Evolutionary conservation across 1,140 invertebrate species (phyloP), one percentile per base, ranked within the genome.

Genomic region (Hylaeus anthracinus): DNA sequence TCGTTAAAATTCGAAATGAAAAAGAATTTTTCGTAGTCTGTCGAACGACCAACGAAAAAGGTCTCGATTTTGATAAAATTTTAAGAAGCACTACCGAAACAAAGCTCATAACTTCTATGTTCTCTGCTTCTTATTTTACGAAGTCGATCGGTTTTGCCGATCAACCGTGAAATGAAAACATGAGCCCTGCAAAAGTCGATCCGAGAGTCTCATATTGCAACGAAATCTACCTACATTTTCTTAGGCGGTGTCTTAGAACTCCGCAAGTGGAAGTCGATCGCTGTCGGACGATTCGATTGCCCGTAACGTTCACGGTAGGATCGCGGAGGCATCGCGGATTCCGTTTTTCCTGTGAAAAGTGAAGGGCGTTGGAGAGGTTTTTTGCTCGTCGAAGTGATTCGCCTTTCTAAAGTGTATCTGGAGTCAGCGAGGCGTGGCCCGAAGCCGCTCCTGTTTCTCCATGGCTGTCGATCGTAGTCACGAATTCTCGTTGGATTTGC

Each of bases 391-490:
- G 72, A 78, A 78, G 79, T 88, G 84, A 85, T 84, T 91, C 87
- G 89, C 90, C 91, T 92, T 92, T 91, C 90, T 90, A 92, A 91
- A 91, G 67, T 60, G 71, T 74, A 81, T 83, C 81, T 75, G 53
- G 14, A 55, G 39, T 61, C 64, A 55, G 41, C 77, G 72, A 82
- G 76, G 67, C 67, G 74, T 73, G 77, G 66, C 72, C 15, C 41
- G 39, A 5, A 41, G 66, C 64, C 84, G 72, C 51, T 69, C n/a
- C 67, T 66, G 70, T 81, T 86, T 80, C 78, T 69, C 67, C 71
- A 10, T 26, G 53, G 63, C 61, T 64, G 26, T 15, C 65, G 58
- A 2, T 60, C 65, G 56, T 48, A 8, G 39, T 10, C 43, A 15
- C 53, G 48, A 55, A 58, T 60, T 67, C 56, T 53, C 4, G 37